These are phyloP conservation scores for Apamea anceps DNA, from an alignment of 2,888 invertebrate species.

Conservation along the genomic window DNA sequence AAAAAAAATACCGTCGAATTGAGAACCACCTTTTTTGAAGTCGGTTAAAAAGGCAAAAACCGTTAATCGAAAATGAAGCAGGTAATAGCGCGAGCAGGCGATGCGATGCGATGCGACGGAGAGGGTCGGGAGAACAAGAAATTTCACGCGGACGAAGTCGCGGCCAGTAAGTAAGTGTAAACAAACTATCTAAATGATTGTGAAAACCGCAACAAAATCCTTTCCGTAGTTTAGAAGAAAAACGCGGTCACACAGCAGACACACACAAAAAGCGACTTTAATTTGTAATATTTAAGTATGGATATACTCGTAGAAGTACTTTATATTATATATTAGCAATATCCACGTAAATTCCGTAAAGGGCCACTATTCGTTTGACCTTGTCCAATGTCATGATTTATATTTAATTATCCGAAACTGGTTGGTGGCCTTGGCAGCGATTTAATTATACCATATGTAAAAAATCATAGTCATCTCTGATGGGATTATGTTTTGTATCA, in stretches of 20 bases:
- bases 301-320: too few relatives aligned
- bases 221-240: background rate
- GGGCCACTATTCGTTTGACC: conserved; percentile 42
- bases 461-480: conserved; percentile 47
- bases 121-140: too few relatives aligned
- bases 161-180: too few relatives aligned
- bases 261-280: background rate
- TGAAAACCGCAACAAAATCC: too few relatives aligned
- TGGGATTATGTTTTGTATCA: conserved; percentile 31
- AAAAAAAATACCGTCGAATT: too few relatives aligned
- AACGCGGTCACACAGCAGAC: background rate
- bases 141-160: too few relatives aligned
- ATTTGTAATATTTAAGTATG: background rate
- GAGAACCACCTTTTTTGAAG: too few relatives aligned
- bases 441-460: conserved; percentile 49
- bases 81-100: too few relatives aligned
- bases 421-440: conserved; percentile 58
- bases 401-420: conserved; percentile 53
- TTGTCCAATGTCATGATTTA: conserved; percentile 53
- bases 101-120: too few relatives aligned
- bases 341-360: conserved; percentile 22
- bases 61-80: too few relatives aligned
- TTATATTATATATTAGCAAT: conserved; percentile 35
- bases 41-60: too few relatives aligned
- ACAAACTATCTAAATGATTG: too few relatives aligned